These are phyloP conservation scores for Microtus montanus DNA, from an alignment of 2,113 vertebrate genomes.

Conservation along the genomic window DNA sequence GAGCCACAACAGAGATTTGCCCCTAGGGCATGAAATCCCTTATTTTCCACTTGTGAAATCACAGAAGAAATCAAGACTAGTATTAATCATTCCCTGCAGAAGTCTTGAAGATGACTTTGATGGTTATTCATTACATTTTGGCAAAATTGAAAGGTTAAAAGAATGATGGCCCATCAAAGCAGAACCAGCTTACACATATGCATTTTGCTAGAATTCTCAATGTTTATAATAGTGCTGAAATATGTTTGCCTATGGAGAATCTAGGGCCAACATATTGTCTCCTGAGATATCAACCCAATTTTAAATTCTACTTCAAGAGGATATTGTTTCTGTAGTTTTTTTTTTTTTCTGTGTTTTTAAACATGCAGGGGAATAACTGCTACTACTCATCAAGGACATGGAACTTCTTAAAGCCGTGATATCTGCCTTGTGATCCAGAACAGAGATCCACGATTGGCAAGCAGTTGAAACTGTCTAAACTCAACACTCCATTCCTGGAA, in stretches of 20 bases:
- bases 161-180: neutral
- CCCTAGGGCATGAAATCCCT: neutral
- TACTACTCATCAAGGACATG: neutral
- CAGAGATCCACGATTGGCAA: conserved; percentile 16
- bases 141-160: neutral
- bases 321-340: neutral
- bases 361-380: neutral
- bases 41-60: neutral
- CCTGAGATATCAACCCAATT: neutral
- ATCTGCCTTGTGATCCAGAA: neutral
- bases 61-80: neutral
- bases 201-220: neutral
- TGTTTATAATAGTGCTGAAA: neutral
- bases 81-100: neutral
- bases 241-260: neutral
- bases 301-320: neutral
- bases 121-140: neutral
- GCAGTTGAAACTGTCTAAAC: neutral
- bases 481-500: neutral
- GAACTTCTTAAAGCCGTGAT: neutral
- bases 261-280: neutral
- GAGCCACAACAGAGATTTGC: neutral
- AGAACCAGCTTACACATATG: neutral
- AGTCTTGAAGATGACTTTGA: neutral
- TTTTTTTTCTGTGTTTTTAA: neutral